These are phyloP conservation scores for Drosophila kanekoi DNA, from an alignment of 2,888 invertebrate genomes.

Conservation along the genomic window DNA sequence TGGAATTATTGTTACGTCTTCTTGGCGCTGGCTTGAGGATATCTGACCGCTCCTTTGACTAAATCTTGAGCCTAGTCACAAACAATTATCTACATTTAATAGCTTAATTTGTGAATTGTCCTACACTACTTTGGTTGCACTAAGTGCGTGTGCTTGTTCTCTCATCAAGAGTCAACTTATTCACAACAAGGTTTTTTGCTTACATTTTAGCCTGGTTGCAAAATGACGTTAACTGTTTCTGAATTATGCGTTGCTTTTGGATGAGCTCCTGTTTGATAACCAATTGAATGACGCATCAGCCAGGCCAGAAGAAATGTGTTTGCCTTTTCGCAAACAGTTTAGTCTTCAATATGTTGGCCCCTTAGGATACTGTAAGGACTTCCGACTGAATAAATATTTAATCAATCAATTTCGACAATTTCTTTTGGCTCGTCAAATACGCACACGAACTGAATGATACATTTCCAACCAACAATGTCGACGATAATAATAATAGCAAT, in stretches of 20 bases:
- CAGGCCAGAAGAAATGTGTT: slow-evolving; percentile 10
- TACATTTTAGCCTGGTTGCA: background rate
- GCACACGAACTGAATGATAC: slow-evolving; percentile 47
- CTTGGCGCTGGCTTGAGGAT: too few relatives aligned
- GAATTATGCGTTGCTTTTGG: background rate
- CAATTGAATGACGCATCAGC: slow-evolving; percentile 38
- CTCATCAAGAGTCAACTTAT: too few relatives aligned
- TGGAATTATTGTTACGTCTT: too few relatives aligned
- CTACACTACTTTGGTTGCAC: too few relatives aligned
- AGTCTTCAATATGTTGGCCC: slow-evolving; percentile 38
- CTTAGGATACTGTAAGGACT: slow-evolving; percentile 58
- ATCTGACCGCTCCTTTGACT: too few relatives aligned
- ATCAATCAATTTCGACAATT: slow-evolving; percentile 65
- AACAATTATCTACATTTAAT: too few relatives aligned
- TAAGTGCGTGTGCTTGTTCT: too few relatives aligned
- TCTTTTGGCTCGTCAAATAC: slow-evolving; percentile 57
- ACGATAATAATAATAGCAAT: slow-evolving; percentile 28
- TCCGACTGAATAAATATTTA: slow-evolving; percentile 70
- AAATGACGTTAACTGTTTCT: background rate
- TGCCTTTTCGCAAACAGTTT: slow-evolving; percentile 36
- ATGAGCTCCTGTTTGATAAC: slow-evolving; percentile 6
- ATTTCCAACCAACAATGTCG: slow-evolving; percentile 35
- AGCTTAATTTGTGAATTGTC: too few relatives aligned
- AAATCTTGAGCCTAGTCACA: too few relatives aligned
- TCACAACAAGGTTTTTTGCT: too few relatives aligned